Percentiles rank a stretch among this genome's conserved stretches.
Evolutionary conservation across 2,113 vertebrate genomes (phyloP).

Genomic region (Drymodes brunneopygia): DNA sequence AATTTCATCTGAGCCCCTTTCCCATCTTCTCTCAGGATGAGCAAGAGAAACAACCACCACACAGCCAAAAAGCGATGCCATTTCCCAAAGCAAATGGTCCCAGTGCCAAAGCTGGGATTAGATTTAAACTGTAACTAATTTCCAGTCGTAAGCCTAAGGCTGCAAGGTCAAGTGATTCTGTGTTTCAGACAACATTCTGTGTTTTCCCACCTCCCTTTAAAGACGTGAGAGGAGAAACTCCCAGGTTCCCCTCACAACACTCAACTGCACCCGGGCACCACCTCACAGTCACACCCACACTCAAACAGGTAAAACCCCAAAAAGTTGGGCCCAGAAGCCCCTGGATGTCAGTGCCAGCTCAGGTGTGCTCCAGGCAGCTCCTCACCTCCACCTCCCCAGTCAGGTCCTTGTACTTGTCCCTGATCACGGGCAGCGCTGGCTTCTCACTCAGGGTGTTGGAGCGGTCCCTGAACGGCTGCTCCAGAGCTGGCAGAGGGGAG

Average conservation of each 20-base stretch:
- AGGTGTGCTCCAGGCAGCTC: accelerated
- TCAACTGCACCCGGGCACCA: too few relatives aligned
- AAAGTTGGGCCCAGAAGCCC: not conserved
- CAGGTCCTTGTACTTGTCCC: constrained; percentile 98
- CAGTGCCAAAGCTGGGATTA: not conserved
- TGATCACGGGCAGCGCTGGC: constrained; percentile 89
- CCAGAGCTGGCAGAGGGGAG: constrained; percentile 78
- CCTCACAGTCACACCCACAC: not conserved
- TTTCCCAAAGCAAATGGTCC: not conserved
- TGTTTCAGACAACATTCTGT: not conserved
- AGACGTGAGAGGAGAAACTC: not conserved
- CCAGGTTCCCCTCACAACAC: not conserved
- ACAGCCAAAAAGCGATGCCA: not conserved
- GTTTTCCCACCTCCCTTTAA: not conserved
- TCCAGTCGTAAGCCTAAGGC: not conserved
- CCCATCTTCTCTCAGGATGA: not conserved
- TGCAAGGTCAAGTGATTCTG: not conserved
- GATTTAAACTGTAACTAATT: not conserved
- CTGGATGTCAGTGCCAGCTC: not conserved
- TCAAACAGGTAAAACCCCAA: accelerated
- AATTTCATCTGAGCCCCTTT: not conserved
- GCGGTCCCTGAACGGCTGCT: constrained; percentile 89
- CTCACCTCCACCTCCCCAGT: constrained; percentile 97
- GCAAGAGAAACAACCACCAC: not conserved
- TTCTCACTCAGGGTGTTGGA: constrained; percentile 94